Percentiles rank a stretch among this genome's conserved stretches.
Conservation (phyloP, 2,797 vertebrate species). For the Distichodus sexfasciatus region DNA sequence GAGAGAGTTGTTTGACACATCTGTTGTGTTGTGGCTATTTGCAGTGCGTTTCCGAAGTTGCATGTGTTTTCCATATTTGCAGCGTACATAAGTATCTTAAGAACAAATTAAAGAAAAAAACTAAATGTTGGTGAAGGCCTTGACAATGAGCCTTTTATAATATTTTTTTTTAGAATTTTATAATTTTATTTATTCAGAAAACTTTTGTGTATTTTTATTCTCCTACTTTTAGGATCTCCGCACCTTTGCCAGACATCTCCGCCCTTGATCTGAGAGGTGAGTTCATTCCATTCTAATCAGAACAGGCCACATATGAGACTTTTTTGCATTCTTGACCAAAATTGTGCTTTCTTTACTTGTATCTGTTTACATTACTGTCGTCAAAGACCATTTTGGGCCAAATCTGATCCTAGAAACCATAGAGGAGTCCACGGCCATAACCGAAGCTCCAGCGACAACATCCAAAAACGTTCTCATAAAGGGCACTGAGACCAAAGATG, state of each 20-base stretch:
- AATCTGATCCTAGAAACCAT: constrained; percentile 79
- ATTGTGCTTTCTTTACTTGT: not conserved
- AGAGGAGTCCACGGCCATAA: constrained; percentile 81
- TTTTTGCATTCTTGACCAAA: too few species aligned
- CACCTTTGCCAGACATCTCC: constrained; percentile 86
- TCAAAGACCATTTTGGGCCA: not conserved
- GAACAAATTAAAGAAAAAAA: too few species aligned
- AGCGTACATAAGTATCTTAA: too few species aligned
- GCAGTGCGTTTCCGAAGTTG: too few species aligned
- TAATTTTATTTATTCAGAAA: not conserved
- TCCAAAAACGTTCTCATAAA: constrained; percentile 93
- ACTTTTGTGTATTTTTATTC: not conserved
- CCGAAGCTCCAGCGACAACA: constrained; percentile 78
- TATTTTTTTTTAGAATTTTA: not conserved
- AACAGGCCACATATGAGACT: too few species aligned
- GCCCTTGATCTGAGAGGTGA: constrained; percentile 90
- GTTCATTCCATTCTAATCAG: too few species aligned
- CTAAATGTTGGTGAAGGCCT: too few species aligned
- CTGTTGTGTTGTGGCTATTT: too few species aligned
- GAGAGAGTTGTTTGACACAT: too few species aligned
- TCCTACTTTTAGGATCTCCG: constrained; percentile 75
- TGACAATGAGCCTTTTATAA: not conserved
- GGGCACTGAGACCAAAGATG: constrained; percentile 93
- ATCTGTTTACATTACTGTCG: not conserved
- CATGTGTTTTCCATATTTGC: too few species aligned